Conservation (phyloP, 2,797 vertebrate species). For the Catharus ustulatus region DNA sequence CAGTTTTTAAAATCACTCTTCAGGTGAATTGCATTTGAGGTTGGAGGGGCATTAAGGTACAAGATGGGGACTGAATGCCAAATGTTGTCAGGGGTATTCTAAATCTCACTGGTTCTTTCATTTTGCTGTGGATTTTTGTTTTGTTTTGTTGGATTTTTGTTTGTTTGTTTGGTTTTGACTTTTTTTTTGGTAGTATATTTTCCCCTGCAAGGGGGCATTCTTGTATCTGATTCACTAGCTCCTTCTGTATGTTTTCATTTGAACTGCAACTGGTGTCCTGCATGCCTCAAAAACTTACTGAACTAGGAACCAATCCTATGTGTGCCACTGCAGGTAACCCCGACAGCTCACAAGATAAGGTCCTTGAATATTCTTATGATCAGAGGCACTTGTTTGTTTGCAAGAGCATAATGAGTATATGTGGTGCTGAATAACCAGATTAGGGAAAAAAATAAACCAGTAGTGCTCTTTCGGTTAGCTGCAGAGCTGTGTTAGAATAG, state of each 20-base stretch:
- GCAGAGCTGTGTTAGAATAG: neutral
- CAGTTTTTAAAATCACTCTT: neutral
- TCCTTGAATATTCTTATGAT: neutral
- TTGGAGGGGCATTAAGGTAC: neutral
- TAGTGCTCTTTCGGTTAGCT: neutral
- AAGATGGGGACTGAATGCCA: neutral
- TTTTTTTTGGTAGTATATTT: neutral
- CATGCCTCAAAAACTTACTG: neutral
- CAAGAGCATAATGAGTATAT: neutral
- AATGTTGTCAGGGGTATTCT: neutral
- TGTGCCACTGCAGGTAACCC: neutral
- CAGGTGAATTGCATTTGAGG: neutral
- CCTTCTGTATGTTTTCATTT: neutral
- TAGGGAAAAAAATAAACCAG: neutral
- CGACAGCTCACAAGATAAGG: neutral
- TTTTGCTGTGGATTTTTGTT: neutral
- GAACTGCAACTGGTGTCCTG: neutral
- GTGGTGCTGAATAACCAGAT: neutral
- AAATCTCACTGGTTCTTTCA: neutral
- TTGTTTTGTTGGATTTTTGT: neutral
- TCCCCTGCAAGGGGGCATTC: rapidly evolving
- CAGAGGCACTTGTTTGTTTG: neutral
- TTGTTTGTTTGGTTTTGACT: rapidly evolving
- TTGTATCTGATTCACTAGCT: neutral
- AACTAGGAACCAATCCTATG: neutral